Evolutionary conservation across 2,888 invertebrate species (phyloP).

Genomic region (Mythimna impura): DNA sequence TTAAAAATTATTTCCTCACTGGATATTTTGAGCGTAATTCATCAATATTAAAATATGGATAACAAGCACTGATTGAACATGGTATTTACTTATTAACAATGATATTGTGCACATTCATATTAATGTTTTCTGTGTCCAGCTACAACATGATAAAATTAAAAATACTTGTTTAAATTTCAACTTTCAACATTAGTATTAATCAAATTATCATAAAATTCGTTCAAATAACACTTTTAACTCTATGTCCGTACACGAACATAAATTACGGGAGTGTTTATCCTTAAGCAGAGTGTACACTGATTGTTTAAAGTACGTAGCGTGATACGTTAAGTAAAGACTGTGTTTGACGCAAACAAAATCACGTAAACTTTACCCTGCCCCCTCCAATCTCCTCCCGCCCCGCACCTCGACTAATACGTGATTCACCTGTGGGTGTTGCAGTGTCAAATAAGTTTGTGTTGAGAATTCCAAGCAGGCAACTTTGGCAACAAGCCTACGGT

Average conservation of each 20-base stretch:
- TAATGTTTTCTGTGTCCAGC: neutral
- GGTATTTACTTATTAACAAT: neutral
- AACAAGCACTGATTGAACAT: neutral
- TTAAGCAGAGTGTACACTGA: conserved; percentile 32
- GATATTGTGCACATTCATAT: neutral
- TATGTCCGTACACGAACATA: neutral
- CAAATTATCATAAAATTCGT: conserved; percentile 10
- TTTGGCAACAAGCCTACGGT: conserved; percentile 49
- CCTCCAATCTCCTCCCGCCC: neutral
- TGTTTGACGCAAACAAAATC: conserved; percentile 46
- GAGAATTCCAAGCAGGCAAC: conserved; percentile 57
- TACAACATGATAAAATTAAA: neutral
- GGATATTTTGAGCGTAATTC: neutral
- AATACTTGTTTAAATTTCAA: neutral
- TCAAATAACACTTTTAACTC: conserved; percentile 13
- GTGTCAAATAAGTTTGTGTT: conserved; percentile 69
- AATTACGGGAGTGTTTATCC: conserved; percentile 5
- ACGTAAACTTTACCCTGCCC: conserved; percentile 27
- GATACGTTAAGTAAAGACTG: conserved; percentile 30
- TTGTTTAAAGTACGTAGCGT: conserved; percentile 37
- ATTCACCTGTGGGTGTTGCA: conserved; percentile 63
- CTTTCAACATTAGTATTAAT: neutral
- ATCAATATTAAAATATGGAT: neutral
- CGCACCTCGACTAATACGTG: conserved; percentile 42
- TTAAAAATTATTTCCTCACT: neutral